Base-by-base conservation (phyloP, 2,888 invertebrate species). In the Napeogenes inachia region DNA sequence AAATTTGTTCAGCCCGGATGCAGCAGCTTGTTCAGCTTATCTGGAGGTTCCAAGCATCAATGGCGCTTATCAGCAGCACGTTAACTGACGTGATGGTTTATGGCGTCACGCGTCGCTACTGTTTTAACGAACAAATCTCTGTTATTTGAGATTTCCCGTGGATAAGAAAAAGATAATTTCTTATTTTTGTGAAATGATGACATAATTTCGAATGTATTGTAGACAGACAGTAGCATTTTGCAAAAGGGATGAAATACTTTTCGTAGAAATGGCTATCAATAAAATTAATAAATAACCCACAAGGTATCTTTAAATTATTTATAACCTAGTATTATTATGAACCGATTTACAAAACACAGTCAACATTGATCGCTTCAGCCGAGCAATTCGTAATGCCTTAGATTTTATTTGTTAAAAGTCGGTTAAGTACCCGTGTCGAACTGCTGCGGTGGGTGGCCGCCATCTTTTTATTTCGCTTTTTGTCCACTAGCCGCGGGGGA, bases 321-420 rank as follows among this genome's bases (percentile, higher is more conserved):
- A 6, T 13, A 47, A 6, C 13, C 47, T n/a, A 12, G 6, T 30
- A 30, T 50, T 30, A 6, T 50, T 50, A 50, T 50, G 50, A 80
- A 78, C 76, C 74, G 75, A 80, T 82, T 79, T 76, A 75, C 74
- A 75, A 75, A 79, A 82, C 81, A 79, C 82, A 80, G 78, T 82
- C 81, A 82, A 83, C 82, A 80, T 80, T 76, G 75, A 73, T 76
- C 79, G 77, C 79, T 81, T 76, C 79, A 76, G 80, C 77, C 77
- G 80, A 66, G 74, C 86, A 79, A 91, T 91, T 90, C 88, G 91
- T 89, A 84, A 91, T 88, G 90, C 84, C 85, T 88, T 88, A 88
- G 87, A 88, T 89, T 91, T 91, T 91, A 91, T 91, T 91, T 90
- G 90, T 89, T 87, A 85, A 86, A 89, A 89, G 91, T 91, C 91